Percentiles rank a stretch among this genome's conserved stretches.
Conservation (phyloP, 2,888 invertebrate genomes). For the Cybosia mesomella region DNA sequence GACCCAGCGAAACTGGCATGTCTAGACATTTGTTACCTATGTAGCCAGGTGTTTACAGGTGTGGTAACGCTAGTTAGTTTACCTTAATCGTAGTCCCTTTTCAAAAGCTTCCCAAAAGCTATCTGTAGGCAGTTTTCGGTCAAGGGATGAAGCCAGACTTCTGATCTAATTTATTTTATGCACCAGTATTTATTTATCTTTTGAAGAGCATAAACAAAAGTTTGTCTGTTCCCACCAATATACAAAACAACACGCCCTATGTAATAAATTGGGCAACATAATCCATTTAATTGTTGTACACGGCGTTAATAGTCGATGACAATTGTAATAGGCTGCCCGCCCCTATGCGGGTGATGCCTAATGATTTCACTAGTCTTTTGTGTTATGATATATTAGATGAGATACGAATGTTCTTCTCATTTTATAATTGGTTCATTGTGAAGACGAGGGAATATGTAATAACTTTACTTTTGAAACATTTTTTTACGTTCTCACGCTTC, state of each 20-base stretch:
- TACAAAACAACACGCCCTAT: constrained; percentile 59
- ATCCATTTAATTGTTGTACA: constrained; percentile 67
- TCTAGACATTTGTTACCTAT: no score
- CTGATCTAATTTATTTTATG: no score
- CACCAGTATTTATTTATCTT: no score
- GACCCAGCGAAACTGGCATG: no score
- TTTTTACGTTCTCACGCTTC: not conserved
- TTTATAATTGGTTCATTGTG: constrained; percentile 20
- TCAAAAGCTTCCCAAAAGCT: no score
- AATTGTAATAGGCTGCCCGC: constrained; percentile 65
- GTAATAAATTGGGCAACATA: constrained; percentile 59
- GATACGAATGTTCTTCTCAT: constrained; percentile 32
- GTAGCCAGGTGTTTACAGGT: no score
- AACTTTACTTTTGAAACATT: not conserved
- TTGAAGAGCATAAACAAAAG: not conserved
- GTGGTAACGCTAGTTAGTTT: no score
- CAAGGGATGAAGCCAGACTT: no score
- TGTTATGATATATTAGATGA: constrained; percentile 45
- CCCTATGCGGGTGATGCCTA: constrained; percentile 69
- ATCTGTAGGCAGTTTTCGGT: no score
- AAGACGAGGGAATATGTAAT: not conserved
- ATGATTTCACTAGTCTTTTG: constrained; percentile 48
- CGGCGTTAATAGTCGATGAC: constrained; percentile 73
- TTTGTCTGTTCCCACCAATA: constrained; percentile 60
- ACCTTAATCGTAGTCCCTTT: no score